Conservation (phyloP, 2,888 invertebrate genomes). For the Eurytoma californica region DNA sequence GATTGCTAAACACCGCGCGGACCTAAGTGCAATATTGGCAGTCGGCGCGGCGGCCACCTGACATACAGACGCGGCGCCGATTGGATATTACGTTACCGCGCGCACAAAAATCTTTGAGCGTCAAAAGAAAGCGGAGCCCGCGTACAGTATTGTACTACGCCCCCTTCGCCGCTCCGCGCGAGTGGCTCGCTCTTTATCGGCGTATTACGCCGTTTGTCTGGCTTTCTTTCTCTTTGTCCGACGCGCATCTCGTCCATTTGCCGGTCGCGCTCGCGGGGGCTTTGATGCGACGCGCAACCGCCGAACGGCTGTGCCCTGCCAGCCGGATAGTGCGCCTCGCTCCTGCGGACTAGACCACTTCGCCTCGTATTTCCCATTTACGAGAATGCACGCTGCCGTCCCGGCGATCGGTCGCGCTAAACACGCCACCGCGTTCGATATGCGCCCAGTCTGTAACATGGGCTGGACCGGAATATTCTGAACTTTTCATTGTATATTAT, state of each 20-base stretch:
- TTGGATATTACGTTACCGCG: slow-evolving; percentile 45
- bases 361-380: slow-evolving; percentile 27
- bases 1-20: background rate
- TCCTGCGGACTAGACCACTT: background rate
- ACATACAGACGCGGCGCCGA: slow-evolving; percentile 28
- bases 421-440: no score
- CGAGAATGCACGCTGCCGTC: slow-evolving; percentile 8
- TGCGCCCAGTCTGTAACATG: no score
- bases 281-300: slow-evolving; percentile 22
- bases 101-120: slow-evolving; percentile 34
- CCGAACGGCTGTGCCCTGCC: background rate
- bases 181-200: slow-evolving; percentile 45
- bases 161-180: slow-evolving; percentile 28
- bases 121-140: slow-evolving; percentile 34
- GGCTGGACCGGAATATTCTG: no score
- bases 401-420: background rate
- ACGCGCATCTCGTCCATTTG: slow-evolving; percentile 23
- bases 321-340: background rate
- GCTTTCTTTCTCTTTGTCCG: slow-evolving; percentile 40
- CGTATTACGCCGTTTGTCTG: slow-evolving; percentile 36
- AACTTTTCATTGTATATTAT: no score
- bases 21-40: slow-evolving; percentile 22
- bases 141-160: slow-evolving; percentile 11
- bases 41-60: slow-evolving; percentile 12
- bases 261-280: background rate